These are phyloP conservation scores for Tridacna crocea DNA, from an alignment of 2,888 invertebrate genomes.

Conservation along the genomic window DNA sequence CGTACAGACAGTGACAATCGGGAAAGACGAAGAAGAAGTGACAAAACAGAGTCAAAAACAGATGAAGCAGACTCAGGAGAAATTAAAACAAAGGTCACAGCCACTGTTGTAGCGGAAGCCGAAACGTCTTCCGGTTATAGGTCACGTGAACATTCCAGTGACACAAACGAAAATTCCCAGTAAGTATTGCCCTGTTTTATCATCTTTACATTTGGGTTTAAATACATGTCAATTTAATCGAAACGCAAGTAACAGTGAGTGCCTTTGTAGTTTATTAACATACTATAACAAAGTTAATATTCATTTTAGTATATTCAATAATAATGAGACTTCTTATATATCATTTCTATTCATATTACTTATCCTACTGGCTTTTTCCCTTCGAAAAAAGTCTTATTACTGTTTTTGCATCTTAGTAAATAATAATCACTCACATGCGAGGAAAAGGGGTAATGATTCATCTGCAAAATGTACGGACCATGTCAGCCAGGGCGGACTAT, in stretches of 20 bases:
- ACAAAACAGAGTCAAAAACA: background rate
- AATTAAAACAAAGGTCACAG: constrained; percentile 40
- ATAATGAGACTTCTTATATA: no score
- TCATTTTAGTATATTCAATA: no score
- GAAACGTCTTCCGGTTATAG: constrained; percentile 26
- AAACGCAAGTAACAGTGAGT: no score
- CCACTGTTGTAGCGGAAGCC: constrained; percentile 41
- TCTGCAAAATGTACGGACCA: background rate
- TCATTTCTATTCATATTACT: no score
- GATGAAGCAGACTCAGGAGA: constrained; percentile 8
- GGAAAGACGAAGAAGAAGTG: constrained; percentile 5
- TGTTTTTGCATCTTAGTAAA: no score
- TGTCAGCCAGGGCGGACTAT: background rate
- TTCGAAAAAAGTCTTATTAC: no score
- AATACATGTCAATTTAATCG: background rate
- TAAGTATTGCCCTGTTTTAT: constrained; percentile 21
- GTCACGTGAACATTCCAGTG: constrained; percentile 38
- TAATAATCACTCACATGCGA: no score
- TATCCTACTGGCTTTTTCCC: no score
- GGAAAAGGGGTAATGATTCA: no score
- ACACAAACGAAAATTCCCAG: constrained; percentile 39
- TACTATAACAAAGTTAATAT: no score
- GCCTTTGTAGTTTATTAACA: no score
- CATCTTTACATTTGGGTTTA: background rate
- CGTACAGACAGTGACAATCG: background rate